Percentiles rank a stretch among this genome's conserved stretches.
Evolutionary conservation across 2,113 vertebrate genomes (phyloP).

Genomic region (Neotoma lepida): DNA sequence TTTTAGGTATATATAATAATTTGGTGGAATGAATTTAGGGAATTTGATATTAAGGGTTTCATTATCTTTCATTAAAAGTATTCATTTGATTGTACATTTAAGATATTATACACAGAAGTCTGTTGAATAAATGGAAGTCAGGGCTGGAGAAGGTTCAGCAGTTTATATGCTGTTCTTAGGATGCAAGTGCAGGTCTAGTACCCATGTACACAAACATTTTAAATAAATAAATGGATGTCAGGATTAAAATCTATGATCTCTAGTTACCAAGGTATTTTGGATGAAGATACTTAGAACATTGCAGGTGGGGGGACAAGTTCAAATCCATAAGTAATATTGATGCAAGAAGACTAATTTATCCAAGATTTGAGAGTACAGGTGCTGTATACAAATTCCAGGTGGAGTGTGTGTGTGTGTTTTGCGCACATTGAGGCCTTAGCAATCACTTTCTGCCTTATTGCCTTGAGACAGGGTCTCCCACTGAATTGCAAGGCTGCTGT

Average conservation of each 20-base stretch:
- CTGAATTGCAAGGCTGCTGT: not conserved
- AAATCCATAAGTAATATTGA: not conserved
- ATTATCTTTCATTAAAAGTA: slow-evolving; percentile 32
- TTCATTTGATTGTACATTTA: slow-evolving; percentile 28
- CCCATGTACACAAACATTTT: not conserved
- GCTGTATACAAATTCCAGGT: not conserved
- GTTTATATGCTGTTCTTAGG: not conserved
- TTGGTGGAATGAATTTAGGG: slow-evolving; percentile 58
- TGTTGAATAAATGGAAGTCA: slow-evolving; percentile 41
- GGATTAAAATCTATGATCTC: slow-evolving; percentile 10
- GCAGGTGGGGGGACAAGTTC: not conserved
- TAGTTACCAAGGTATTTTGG: slow-evolving; percentile 20
- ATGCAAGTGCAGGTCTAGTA: not conserved
- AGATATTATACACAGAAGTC: slow-evolving; percentile 23
- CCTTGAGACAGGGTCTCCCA: not conserved
- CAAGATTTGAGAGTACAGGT: not conserved
- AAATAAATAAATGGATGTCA: slow-evolving; percentile 27
- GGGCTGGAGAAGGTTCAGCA: not conserved
- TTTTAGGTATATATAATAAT: slow-evolving; percentile 6
- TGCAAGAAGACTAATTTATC: not conserved
- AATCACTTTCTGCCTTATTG: not conserved
- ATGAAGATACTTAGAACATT: slow-evolving; percentile 20
- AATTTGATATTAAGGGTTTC: slow-evolving; percentile 38
- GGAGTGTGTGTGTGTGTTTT: not conserved
- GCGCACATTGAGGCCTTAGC: not conserved